These are phyloP conservation scores for Metridium senile DNA, from an alignment of 92 coral and sea anemone species.

Conservation along the genomic window DNA sequence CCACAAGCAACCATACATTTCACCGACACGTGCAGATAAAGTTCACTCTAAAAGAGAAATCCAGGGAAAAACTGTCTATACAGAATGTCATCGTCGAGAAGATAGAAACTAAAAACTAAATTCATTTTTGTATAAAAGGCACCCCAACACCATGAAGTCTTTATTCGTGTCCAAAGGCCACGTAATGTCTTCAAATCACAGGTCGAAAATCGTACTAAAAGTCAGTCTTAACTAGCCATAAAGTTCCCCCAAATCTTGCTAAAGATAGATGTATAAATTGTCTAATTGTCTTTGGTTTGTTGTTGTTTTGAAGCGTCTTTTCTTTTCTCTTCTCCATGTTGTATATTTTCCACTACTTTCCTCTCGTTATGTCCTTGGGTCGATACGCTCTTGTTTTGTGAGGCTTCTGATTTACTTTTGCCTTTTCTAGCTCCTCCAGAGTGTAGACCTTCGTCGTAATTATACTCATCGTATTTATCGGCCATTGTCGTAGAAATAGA, in stretches of 20 bases:
- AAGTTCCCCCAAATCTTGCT: slow-evolving; percentile 2
- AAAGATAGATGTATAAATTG: not conserved
- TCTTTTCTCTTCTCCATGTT: slow-evolving; percentile 93
- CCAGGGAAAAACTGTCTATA: not conserved
- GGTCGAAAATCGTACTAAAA: not conserved
- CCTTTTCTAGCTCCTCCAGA: slow-evolving; percentile 73
- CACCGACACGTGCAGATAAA: not conserved
- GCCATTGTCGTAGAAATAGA: slow-evolving; percentile 34
- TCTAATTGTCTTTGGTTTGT: slow-evolving; percentile 13
- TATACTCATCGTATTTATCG: slow-evolving; percentile 87
- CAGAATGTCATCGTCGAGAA: not conserved
- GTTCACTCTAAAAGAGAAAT: not conserved
- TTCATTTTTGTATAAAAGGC: no score
- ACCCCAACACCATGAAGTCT: no score
- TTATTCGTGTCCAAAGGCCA: not conserved
- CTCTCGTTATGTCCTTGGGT: slow-evolving; percentile 74
- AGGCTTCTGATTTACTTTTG: slow-evolving; percentile 90
- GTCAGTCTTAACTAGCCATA: no score
- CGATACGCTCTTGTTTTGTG: slow-evolving; percentile 68
- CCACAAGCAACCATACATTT: not conserved
- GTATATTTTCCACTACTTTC: slow-evolving; percentile 88
- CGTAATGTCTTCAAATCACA: not conserved
- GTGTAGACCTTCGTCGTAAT: slow-evolving; percentile 87
- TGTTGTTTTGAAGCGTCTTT: slow-evolving; percentile 64
- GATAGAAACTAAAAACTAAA: no score